These are phyloP conservation scores for Gouania willdenowi DNA, from an alignment of 2,797 vertebrate genomes.

Conservation along the genomic window DNA sequence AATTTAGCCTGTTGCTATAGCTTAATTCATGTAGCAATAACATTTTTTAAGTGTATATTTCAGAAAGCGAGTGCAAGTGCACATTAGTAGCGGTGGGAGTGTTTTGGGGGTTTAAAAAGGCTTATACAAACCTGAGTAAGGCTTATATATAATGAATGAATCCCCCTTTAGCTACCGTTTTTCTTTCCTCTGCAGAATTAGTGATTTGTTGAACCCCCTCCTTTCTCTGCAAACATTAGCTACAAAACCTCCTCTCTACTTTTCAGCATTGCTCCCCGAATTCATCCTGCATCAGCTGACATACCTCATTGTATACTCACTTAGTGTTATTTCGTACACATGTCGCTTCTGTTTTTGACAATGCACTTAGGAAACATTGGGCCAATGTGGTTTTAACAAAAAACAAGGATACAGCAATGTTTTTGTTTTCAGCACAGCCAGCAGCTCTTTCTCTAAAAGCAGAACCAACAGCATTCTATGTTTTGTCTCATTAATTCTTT, in stretches of 20 bases:
- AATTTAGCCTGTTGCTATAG: constrained; percentile 43
- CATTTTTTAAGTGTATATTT: constrained; percentile 32
- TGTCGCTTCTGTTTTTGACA: constrained; percentile 30
- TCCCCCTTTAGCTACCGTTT: constrained; percentile 49
- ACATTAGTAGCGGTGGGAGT: constrained; percentile 33
- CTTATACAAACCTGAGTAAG: constrained; percentile 62
- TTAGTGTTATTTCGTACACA: constrained; percentile 29
- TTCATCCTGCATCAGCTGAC: constrained; percentile 5
- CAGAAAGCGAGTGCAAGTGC: constrained; percentile 16
- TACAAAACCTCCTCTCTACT: constrained; percentile 4
- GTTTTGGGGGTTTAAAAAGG: constrained; percentile 53
- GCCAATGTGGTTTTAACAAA: constrained; percentile 40
- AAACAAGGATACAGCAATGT: constrained; percentile 41
- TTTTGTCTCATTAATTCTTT: constrained; percentile 35
- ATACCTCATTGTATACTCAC: constrained; percentile 31
- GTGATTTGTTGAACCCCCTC: constrained; percentile 37
- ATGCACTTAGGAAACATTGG: constrained; percentile 20
- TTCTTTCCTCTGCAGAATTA: constrained; percentile 60
- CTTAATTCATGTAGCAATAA: constrained; percentile 32
- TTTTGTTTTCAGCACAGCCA: constrained; percentile 31
- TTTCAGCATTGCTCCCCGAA: constrained; percentile 19
- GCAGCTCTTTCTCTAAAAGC: constrained; percentile 25
- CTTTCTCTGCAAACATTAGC: constrained; percentile 17
- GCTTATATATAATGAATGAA: constrained; percentile 70
- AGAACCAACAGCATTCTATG: constrained; percentile 13